Evolutionary conservation across 2,797 vertebrate species (phyloP), one percentile per base, ranked within the genome.

Genomic region (Alfaro cultratus): DNA sequence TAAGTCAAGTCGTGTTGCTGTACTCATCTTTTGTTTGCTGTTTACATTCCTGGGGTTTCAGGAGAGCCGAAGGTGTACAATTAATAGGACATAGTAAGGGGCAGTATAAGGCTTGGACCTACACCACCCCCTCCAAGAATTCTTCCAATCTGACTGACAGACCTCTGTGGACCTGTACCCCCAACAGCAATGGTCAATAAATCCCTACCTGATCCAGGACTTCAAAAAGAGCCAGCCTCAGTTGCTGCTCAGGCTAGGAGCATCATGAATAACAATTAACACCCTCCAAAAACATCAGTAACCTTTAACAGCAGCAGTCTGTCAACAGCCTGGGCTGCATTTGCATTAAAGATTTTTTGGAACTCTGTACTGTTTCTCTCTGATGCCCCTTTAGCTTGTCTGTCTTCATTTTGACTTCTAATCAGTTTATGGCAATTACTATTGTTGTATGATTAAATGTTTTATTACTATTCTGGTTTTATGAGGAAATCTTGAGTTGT

Each of bases 201-300:
- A 87, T 83, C 88, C 85, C 80, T 84, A 82, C 85, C 85, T 85
- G 83, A 91, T 91, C 81, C 85, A 75, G 77, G 83, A 85, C 91
- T 91, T 94, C 91, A 95, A 94, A 91, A 92, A 88, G 84, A 88
- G 84, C 78, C 85, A 53, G 75, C 75, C 81, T 79, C 80, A 47
- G 41, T 85, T 73, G 47, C 51, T 79, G 80, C 74, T 86, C 77
- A 55, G 55, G 78, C 87, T 85, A 84, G 77, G 86, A 86, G 89
- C 86, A 70, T 92, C 92, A 93, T 95, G 93, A 93, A 95, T 95
- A 95, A 91, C 84, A 93, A 94, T 93, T 93, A 92, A 91, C 90
- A 91, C 80, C 85, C 77, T 83, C 86, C 87, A 80, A 89, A 94
- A 94, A 89, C 89, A 91, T 86, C 87, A 85, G 91, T 86, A 91